Conservation (phyloP, 2,888 invertebrate species). For the Archips crataeganus region DNA sequence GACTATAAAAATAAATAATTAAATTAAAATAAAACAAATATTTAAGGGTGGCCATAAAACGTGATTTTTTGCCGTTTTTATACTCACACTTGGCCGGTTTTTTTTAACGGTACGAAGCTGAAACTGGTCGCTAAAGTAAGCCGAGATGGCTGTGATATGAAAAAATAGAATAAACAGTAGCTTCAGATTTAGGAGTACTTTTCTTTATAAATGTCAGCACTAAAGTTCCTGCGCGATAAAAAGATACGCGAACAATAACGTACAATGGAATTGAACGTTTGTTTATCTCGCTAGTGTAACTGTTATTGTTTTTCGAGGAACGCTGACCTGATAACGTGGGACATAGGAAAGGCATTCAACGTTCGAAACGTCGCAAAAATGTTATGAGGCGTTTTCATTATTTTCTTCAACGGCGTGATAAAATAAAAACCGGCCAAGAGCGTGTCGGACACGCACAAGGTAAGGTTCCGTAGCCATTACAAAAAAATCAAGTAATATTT, state of each 20-base stretch:
- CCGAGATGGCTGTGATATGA: not conserved
- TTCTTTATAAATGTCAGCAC: not conserved
- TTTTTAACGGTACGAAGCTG: no score
- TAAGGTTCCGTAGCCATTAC: no score
- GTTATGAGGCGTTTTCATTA: not conserved
- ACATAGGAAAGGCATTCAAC: not conserved
- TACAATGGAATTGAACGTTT: conserved; percentile 11
- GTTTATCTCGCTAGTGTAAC: conserved; percentile 12
- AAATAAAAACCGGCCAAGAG: no score
- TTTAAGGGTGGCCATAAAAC: no score
- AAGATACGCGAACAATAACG: conserved; percentile 3
- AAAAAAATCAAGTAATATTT: no score
- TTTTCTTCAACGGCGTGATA: not conserved
- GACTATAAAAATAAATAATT: no score
- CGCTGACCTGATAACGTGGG: not conserved
- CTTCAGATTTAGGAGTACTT: not conserved
- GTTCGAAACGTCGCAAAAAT: not conserved
- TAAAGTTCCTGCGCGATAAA: conserved; percentile 2
- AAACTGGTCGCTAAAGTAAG: no score
- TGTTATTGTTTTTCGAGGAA: conserved; percentile 2
- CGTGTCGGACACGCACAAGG: no score
- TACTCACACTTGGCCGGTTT: no score
- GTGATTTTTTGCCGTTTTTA: no score
- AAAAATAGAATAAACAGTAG: not conserved
- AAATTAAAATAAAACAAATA: no score